These are phyloP conservation scores for Parapristionchus giblindavisi DNA, from an alignment of 2,888 invertebrate species.

Conservation along the genomic window DNA sequence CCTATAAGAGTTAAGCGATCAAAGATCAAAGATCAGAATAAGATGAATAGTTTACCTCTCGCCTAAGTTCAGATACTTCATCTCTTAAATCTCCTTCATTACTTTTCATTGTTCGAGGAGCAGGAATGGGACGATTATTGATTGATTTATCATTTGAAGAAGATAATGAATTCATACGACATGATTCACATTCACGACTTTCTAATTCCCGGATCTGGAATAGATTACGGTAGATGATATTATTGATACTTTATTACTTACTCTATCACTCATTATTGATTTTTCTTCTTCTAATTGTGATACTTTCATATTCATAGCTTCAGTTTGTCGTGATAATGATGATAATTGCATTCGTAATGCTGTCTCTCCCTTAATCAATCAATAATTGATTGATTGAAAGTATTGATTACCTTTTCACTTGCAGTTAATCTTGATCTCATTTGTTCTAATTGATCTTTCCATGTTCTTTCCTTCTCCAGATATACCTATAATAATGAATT, in stretches of 20 bases:
- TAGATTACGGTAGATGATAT: not conserved
- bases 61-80: conserved; percentile 52
- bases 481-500: conserved; percentile 46
- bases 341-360: conserved; percentile 53
- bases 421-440: conserved; percentile 49
- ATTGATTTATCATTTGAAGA: not conserved
- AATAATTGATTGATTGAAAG: not conserved
- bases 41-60: conserved; percentile 45
- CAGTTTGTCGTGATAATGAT: conserved; percentile 51
- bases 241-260: not conserved
- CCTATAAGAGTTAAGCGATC: conserved; percentile 17
- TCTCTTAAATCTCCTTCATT: conserved; percentile 43
- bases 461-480: conserved; percentile 55
- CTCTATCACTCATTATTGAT: not conserved
- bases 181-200: conserved; percentile 6
- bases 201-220: conserved; percentile 22
- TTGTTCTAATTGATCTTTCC: conserved; percentile 54
- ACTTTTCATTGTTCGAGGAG: conserved; percentile 27
- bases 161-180: not conserved
- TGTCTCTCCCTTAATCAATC: conserved; percentile 45
- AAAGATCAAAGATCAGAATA: conserved; percentile 18
- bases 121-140: conserved; percentile 10
- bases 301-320: conserved; percentile 45
- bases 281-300: conserved; percentile 53
- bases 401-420: conserved; percentile 44